Evolutionary conservation across 2,797 vertebrate species (phyloP).

Genomic region (Hephaestus fuliginosus): DNA sequence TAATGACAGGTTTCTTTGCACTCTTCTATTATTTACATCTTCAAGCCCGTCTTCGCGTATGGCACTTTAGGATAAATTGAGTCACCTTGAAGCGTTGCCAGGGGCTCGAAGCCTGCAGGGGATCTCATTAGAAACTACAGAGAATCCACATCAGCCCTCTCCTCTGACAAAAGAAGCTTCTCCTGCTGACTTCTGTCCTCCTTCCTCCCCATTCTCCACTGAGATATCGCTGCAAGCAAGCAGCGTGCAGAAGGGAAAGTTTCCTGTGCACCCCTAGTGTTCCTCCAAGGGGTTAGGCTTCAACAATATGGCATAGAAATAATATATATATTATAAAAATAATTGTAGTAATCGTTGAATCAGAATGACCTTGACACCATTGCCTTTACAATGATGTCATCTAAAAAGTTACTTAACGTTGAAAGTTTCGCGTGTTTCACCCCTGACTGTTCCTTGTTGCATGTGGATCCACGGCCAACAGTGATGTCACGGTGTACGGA

Average conservation of each 20-base stretch:
- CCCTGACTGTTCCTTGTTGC: too few species aligned
- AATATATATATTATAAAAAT: not conserved
- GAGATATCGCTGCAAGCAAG: slow-evolving; percentile 27
- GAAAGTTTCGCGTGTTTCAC: too few species aligned
- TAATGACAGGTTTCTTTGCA: slow-evolving; percentile 41
- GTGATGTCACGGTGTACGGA: too few species aligned
- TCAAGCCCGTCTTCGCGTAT: slow-evolving; percentile 48
- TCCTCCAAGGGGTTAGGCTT: not conserved
- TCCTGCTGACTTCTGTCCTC: slow-evolving; percentile 53
- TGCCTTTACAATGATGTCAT: too few species aligned
- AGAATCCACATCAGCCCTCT: slow-evolving; percentile 60
- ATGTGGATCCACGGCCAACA: too few species aligned
- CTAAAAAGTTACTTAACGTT: too few species aligned
- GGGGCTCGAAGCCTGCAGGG: slow-evolving; percentile 58
- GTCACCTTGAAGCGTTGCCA: slow-evolving; percentile 65
- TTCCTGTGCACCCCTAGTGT: not conserved
- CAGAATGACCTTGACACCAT: too few species aligned
- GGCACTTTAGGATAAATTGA: slow-evolving; percentile 52
- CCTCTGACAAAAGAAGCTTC: slow-evolving; percentile 50
- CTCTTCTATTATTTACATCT: slow-evolving; percentile 56
- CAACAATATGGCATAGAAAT: not conserved
- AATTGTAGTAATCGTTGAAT: not conserved
- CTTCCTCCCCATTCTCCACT: slow-evolving; percentile 10
- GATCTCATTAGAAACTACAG: slow-evolving; percentile 61
- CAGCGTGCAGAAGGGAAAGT: slow-evolving; percentile 2